Evolutionary conservation across 2,888 invertebrate species (phyloP), one percentile per base, ranked within the genome.

Genomic region (Cerastoderma edule): DNA sequence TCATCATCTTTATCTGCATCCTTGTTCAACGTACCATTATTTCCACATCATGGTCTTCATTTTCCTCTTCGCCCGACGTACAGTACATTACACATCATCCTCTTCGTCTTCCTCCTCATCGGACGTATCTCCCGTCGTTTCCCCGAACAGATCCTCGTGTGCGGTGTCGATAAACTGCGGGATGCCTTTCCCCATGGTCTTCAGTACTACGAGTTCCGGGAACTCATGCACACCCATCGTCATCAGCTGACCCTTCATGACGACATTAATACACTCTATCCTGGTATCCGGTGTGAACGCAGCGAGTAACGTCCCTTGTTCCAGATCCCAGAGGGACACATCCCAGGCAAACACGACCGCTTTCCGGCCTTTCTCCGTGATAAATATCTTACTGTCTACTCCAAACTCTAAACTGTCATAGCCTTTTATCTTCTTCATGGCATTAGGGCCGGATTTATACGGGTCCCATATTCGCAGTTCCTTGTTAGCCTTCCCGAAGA

Each of bases 391-490:
- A 60, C 89, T 89, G 10, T 86, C 79, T 16, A 87, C 85, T 13
- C 78, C 80, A 53, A 91, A 89, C 28, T 88, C 75, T 32, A 91
- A 72, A 19, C 87, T 87, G 6, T 83, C 72, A 63, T 88, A 89
- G 1, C 89, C 89, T 72, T 88, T 86, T 10, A 91, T 84, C 39
- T 85, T 86, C 27, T 87, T 78, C 66, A 91, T 69, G 2, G 88
- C 85, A 27, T 66, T 33, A 22, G 72, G 56, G 0, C 75, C 73
- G 27, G 76, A 80, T 53, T 73, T 80, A 74, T 86, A 80, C 4
- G 91, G 89, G 65, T 91, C 89, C 92, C 92, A 92, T 28, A 92
- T 87, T 27, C 89, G 84, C 60, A 92, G 75, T 72, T 90, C 91
- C 39, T 88, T 85, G 65, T 84, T 88, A 0, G 85, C 85, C 63